phyloP scores from a whole-genome alignment of 2,797 vertebrate genomes.

The Picus viridis region DNA sequence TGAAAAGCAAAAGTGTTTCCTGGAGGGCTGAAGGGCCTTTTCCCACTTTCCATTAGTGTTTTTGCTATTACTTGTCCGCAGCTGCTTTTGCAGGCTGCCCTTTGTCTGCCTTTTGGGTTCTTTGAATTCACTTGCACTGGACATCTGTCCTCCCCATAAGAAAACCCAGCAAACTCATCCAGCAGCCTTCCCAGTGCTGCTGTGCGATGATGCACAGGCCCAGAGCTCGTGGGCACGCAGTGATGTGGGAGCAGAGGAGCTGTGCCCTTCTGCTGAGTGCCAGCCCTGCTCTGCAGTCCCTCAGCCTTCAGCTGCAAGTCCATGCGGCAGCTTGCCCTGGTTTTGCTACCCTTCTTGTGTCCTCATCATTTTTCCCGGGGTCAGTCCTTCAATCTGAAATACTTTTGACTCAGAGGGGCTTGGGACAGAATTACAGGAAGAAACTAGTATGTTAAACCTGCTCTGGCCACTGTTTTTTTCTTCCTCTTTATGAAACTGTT shows the following conservation, averaged over 20 bases:
- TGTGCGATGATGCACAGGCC: not conserved
- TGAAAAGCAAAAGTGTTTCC: constrained; percentile 48
- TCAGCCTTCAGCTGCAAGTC: not conserved
- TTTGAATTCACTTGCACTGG: constrained; percentile 12
- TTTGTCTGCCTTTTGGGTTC: constrained; percentile 14
- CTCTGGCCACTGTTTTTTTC: not conserved
- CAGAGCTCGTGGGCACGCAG: rapidly evolving
- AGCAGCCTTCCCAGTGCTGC: not conserved
- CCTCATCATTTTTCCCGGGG: not conserved
- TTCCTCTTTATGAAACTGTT: not conserved
- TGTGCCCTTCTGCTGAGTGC: not conserved
- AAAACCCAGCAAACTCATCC: not conserved
- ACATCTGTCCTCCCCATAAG: not conserved
- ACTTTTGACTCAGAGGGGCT: not conserved
- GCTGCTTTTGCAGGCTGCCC: constrained; percentile 2
- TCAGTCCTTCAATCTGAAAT: not conserved
- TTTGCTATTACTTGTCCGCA: constrained; percentile 1
- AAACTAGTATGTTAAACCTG: not conserved
- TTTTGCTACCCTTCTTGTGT: not conserved
- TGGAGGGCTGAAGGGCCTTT: constrained; percentile 43
- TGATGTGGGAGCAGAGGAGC: not conserved
- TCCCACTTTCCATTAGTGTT: constrained; percentile 43
- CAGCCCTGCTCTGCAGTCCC: not conserved
- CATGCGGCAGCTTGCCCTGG: rapidly evolving
- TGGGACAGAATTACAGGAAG: not conserved